Conservation (phyloP, 2,888 invertebrate species). For the Nebria salina region DNA sequence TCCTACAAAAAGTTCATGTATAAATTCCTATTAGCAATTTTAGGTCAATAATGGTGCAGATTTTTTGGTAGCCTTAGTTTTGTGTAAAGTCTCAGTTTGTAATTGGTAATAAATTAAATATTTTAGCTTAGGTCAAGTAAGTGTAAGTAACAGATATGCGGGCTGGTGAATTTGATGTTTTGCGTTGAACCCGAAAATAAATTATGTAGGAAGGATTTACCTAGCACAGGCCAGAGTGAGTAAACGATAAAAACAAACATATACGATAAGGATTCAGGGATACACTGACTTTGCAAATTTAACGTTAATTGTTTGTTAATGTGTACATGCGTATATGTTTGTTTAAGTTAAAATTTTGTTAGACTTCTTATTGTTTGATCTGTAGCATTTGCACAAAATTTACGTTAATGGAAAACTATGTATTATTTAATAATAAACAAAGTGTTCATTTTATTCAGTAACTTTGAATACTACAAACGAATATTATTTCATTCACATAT, state of each 20-base stretch:
- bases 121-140: neutral
- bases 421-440: too few species aligned
- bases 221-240: neutral
- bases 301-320: conserved; percentile 12
- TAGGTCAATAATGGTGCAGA: neutral
- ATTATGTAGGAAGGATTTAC: neutral
- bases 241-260: conserved; percentile 19
- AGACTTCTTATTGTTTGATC: neutral
- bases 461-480: too few species aligned
- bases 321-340: neutral
- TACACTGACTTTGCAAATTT: neutral
- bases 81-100: neutral
- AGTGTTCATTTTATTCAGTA: too few species aligned
- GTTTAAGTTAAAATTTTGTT: neutral
- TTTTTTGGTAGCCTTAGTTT: neutral
- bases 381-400: neutral
- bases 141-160: neutral
- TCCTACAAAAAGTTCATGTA: too few species aligned
- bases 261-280: neutral
- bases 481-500: too few species aligned
- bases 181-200: conserved; percentile 7
- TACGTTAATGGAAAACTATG: neutral
- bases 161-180: neutral
- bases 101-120: neutral
- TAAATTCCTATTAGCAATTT: neutral